Evolutionary conservation across 2,888 invertebrate genomes (phyloP), one percentile per base, ranked within the genome.

Genomic region (Agrotis exclamationis): DNA sequence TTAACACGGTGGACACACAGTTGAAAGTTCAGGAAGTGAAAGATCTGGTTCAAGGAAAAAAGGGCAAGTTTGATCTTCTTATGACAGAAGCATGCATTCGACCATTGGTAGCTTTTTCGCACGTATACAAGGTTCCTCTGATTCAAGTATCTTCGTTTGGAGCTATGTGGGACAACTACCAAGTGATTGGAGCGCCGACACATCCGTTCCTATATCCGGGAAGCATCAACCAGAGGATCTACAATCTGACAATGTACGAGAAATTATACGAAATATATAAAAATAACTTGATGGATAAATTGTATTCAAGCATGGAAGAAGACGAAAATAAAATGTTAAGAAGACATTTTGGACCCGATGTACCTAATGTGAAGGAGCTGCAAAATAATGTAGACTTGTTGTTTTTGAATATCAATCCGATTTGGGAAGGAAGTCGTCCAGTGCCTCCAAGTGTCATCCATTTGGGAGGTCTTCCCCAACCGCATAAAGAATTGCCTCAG

Each of bases 401-500:
- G 28, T 92, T 96, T 70, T 62, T 95, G 3, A 96, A 96, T 76
- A 79, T 87, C 0, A 91, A 95, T 83, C 91, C 93, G 0, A 77
- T 93, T 39, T 92, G 91, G 84, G 89, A 90, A 16, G 83, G 84
- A 1, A 89, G 87, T 64, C 86, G 92, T 16, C 96, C 96, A 1
- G 85, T 92, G 9, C 90, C 95, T 20, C 94, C 95, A 0, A 89
- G 89, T 63, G 86, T 94, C 6, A 74, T 96, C 1, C 90, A 91
- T 66, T 89, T 95, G 64, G 95, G 96, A 66, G 94, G 95, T 3
- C 80, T 94, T 47, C 95, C 95, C 76, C 85, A 88, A n/a, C 87
- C 89, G 5, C 74, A 88, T 13, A 91, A 93, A 65, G 86, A 91
- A 16, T 83, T 96, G 51, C 94, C 95, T 4, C 74, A 90, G 87